Evolutionary conservation across 2,888 invertebrate genomes (phyloP).

Genomic region (Druceiella hillmani): DNA sequence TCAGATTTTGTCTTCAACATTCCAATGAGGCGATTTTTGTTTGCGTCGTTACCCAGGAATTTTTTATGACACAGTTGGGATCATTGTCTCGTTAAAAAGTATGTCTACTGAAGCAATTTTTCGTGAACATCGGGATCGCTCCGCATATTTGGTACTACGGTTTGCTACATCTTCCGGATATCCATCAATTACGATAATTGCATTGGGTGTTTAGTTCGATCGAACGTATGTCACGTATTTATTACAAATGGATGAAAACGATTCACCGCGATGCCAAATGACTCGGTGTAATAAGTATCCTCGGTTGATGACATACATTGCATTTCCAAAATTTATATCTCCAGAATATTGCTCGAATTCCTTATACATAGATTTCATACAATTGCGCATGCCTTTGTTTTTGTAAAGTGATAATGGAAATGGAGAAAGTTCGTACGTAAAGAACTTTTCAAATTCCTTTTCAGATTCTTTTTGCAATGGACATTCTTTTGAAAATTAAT

Average conservation of each 20-base stretch:
- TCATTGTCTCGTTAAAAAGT: conserved; percentile 22
- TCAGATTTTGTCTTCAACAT: conserved; percentile 13
- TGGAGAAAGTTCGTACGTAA: no score
- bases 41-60: conserved; percentile 15
- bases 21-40: conserved; percentile 22
- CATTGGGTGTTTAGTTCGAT: conserved; percentile 19
- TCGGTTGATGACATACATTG: conserved; percentile 24
- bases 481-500: no score
- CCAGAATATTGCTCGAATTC: conserved; percentile 14
- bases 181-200: conserved; percentile 16
- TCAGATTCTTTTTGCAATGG: no score
- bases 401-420: conserved; percentile 15
- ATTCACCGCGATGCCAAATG: conserved; percentile 22
- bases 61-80: conserved; percentile 19
- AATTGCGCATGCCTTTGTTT: conserved; percentile 15
- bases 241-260: conserved; percentile 21
- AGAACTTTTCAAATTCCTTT: no score
- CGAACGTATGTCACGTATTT: conserved; percentile 23
- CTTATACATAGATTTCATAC: conserved; percentile 19
- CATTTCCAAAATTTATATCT: conserved; percentile 15
- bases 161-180: conserved; percentile 22
- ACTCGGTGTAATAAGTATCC: conserved; percentile 25
- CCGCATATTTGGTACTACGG: conserved; percentile 23
- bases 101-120: conserved; percentile 23
- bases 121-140: conserved; percentile 23